Base-by-base conservation (phyloP, 2,888 invertebrate species). In the Cordylochernes scorpioides region DNA sequence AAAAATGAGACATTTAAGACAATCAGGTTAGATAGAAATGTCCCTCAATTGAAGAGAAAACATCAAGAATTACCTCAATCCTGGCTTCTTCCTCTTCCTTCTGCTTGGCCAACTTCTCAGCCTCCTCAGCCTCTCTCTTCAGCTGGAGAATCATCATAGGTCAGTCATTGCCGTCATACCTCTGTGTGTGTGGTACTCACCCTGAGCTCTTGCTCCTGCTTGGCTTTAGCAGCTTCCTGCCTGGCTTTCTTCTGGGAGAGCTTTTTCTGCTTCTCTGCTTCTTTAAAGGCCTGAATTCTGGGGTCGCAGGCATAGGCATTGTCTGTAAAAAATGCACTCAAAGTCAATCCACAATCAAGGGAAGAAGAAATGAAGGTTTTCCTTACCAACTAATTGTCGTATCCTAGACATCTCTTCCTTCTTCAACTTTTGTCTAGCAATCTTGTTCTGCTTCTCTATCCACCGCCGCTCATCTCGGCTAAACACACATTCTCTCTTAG, bases 371-470 rank as follows among this genome's bases (percentile, higher is more conserved):
- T 19, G 21, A 19, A 21, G 25, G 21, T 22, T n/a, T n/a, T 10
- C 33, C 50, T 39, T 40, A 55, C 55, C 57, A 25, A 99, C 86
- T 30, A 97, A 58, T 25, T 65, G 64, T 9, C 94, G 62, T 43
- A 99, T 72, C 42, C 97, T 60, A 1, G 72, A 63, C 71, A 80
- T 82, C 60, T 99, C 97, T 49, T 94, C 91, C 52, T 94, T 94
- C 58, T 91, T 88, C 48, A 77, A 64, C 49, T 88, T 75, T 18
- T 77, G 71, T 26, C 97, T 60, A 5, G 77, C 80, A 2, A 65
- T 71, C 60, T 84, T 88, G 52, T 99, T 99, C 53, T 86, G 77
- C 55, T 88, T 94, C 49, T 99, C 97, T 49, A 99, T 94, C 75
- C 86, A 94, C 38, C 84, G 65, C 25, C 97, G 61, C 56, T 91